Conservation (phyloP, 2,888 invertebrate genomes). For the Eulithis prunata region DNA sequence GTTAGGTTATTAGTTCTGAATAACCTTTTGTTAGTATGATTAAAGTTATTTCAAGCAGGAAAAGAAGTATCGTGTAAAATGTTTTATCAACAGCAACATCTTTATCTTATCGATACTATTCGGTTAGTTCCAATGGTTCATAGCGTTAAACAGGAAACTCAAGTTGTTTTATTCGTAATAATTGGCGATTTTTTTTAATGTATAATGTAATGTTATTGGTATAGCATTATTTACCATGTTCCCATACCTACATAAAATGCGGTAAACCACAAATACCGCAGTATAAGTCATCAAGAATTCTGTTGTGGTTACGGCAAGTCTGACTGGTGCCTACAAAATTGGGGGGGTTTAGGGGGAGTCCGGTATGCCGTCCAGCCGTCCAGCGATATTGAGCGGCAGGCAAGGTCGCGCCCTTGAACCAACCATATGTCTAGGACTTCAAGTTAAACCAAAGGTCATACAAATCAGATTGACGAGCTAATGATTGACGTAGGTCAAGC, state of each 20-base stretch:
- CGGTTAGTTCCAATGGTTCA: background rate
- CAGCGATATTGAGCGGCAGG: constrained; percentile 91
- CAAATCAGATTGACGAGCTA: constrained; percentile 47
- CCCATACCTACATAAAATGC: constrained; percentile 30
- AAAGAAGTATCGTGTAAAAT: too few relatives aligned
- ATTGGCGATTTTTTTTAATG: too few relatives aligned
- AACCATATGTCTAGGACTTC: constrained; percentile 71
- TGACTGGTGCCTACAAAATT: constrained; percentile 27
- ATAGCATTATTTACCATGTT: background rate
- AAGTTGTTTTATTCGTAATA: background rate
- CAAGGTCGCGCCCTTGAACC: constrained; percentile 96
- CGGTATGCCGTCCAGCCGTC: constrained; percentile 83
- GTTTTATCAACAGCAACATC: too few relatives aligned
- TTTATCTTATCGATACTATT: too few relatives aligned
- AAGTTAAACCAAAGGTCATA: constrained; percentile 51
- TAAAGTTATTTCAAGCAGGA: too few relatives aligned
- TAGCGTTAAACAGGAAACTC: constrained; percentile 4
- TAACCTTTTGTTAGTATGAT: too few relatives aligned
- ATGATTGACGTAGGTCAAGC: constrained; percentile 51
- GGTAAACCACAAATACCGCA: constrained; percentile 51
- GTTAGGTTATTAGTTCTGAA: too few relatives aligned
- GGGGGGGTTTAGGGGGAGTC: constrained; percentile 73
- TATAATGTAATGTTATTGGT: background rate
- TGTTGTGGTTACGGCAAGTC: constrained; percentile 44
- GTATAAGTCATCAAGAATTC: constrained; percentile 48